These are phyloP conservation scores for Nymphalis polychloros DNA, from an alignment of 2,888 invertebrate genomes.

Conservation along the genomic window DNA sequence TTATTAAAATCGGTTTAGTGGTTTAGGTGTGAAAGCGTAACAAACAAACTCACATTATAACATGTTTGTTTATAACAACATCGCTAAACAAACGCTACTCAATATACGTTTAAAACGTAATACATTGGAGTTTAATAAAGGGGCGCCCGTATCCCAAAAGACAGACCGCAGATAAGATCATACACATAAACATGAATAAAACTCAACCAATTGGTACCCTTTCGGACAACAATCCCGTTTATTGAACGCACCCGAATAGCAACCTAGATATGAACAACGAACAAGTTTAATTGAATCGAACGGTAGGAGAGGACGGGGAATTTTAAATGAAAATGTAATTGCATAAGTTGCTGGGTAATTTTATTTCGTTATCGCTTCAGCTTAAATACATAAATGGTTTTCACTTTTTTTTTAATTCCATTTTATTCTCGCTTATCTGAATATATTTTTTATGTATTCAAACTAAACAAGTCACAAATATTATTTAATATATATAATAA, in stretches of 20 bases:
- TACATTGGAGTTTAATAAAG: slow-evolving; percentile 71
- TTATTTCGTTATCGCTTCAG: slow-evolving; percentile 35
- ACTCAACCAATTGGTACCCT: slow-evolving; percentile 68
- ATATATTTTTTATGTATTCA: no score
- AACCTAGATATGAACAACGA: slow-evolving; percentile 62
- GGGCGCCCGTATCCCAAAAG: slow-evolving; percentile 67
- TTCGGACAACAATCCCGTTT: slow-evolving; percentile 54
- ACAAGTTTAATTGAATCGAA: slow-evolving; percentile 71
- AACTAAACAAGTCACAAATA: no score
- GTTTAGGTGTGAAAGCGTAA: no score
- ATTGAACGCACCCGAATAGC: slow-evolving; percentile 52
- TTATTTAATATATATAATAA: no score
- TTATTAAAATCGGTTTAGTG: no score
- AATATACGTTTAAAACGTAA: slow-evolving; percentile 46
- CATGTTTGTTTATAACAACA: no score
- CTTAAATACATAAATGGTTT: slow-evolving; percentile 32
- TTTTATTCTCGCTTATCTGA: background rate
- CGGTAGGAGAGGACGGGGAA: slow-evolving; percentile 56
- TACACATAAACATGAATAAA: slow-evolving; percentile 71
- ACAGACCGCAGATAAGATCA: slow-evolving; percentile 74
- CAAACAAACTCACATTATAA: no score
- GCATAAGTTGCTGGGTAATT: slow-evolving; percentile 37
- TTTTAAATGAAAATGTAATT: slow-evolving; percentile 57
- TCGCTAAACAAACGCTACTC: slow-evolving; percentile 40
- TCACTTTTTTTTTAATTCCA: slow-evolving; percentile 6